phyloP scores from a whole-genome alignment of 2,113 vertebrate species.

The Herpetotheres cachinnans region DNA sequence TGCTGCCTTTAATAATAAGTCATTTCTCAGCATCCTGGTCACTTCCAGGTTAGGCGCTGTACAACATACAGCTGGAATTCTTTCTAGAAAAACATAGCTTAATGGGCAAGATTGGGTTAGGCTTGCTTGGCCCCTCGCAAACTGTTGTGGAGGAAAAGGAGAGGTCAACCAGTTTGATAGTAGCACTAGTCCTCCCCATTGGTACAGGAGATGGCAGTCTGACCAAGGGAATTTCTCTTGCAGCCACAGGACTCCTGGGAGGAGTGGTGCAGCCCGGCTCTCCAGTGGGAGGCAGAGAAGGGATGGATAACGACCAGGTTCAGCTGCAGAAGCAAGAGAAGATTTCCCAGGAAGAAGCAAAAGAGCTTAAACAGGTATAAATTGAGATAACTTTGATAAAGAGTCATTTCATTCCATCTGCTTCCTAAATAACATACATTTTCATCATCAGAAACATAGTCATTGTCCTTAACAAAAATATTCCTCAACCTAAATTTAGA shows the following conservation, averaged over 20 bases:
- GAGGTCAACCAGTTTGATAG: neutral
- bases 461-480: neutral
- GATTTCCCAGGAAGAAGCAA: conserved; percentile 81
- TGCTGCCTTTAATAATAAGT: neutral
- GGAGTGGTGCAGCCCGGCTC: conserved; percentile 9
- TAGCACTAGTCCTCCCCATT: neutral
- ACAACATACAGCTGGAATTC: neutral
- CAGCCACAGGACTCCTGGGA: conserved; percentile 74
- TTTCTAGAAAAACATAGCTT: neutral
- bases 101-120: neutral
- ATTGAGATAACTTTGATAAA: neutral
- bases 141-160: neutral
- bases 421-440: neutral
- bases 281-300: conserved; percentile 66
- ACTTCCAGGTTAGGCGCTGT: neutral
- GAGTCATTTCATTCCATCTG: neutral
- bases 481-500: neutral
- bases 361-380: conserved; percentile 87
- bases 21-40: neutral
- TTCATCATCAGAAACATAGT: neutral
- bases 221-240: conserved; percentile 45
- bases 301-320: conserved; percentile 10
- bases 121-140: accelerated
- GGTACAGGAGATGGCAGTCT: neutral
- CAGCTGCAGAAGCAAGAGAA: conserved; percentile 79